A percentile compares a stretch with the other conserved stretches of the same genome.
Conservation (phyloP, 2,888 invertebrate genomes). For the Endomychus coccineus region DNA sequence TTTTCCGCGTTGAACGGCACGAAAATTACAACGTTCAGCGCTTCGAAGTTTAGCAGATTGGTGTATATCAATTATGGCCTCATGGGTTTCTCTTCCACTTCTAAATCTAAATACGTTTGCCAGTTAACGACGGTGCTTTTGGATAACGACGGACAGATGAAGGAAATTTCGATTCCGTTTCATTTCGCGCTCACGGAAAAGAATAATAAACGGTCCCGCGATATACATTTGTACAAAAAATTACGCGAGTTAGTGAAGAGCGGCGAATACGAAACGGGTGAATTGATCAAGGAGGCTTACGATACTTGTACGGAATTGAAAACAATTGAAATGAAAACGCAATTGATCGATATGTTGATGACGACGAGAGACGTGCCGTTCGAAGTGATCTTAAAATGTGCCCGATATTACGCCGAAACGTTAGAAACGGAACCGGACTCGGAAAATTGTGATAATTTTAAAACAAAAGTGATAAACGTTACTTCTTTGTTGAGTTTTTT, state of each 20-base stretch:
- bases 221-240: conserved; percentile 77
- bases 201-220: conserved; percentile 79
- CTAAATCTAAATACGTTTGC: conserved; percentile 50
- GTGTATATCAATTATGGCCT: conserved; percentile 75
- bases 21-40: conserved; percentile 84
- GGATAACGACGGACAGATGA: conserved; percentile 75
- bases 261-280: conserved; percentile 41
- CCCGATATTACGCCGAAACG: conserved; percentile 41
- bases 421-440: conserved; percentile 31
- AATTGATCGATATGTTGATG: conserved; percentile 63
- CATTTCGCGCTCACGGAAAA: conserved; percentile 83
- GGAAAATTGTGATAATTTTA: conserved; percentile 28
- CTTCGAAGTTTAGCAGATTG: conserved; percentile 75
- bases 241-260: conserved; percentile 57
- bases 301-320: conserved; percentile 57
- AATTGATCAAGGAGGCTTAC: conserved; percentile 48
- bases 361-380: conserved; percentile 57
- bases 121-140: conserved; percentile 71
- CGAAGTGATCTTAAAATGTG: conserved; percentile 52
- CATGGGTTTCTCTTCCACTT: conserved; percentile 59
- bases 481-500: conserved; percentile 34
- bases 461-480: conserved; percentile 34
- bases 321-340: conserved; percentile 63
- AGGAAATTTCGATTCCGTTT: conserved; percentile 81
- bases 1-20: conserved; percentile 87